A percentile compares a stretch with the other conserved stretches of the same genome.
Evolutionary conservation across 2,113 vertebrate species (phyloP).

Genomic region (Mystacornis crossleyi): DNA sequence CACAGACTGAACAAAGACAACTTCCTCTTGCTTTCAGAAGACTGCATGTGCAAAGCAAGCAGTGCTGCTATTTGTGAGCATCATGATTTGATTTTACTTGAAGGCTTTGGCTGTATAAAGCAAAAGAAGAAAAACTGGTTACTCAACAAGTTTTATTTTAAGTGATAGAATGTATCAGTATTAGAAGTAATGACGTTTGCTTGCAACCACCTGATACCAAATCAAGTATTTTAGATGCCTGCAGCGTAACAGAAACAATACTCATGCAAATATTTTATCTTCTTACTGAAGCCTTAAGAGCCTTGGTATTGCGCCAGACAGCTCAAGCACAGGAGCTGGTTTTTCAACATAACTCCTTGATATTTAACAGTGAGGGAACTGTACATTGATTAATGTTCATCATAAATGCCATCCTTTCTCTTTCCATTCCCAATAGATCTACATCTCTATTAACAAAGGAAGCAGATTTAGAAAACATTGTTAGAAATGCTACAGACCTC

Average conservation of each 20-base stretch:
- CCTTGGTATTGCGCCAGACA: background rate
- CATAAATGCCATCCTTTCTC: background rate
- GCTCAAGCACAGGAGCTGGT: background rate
- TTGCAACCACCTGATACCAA: conserved; percentile 42
- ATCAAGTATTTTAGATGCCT: conserved; percentile 27
- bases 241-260: conserved; percentile 50
- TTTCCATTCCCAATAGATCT: background rate
- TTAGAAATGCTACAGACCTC: background rate
- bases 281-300: background rate
- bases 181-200: conserved; percentile 48
- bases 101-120: background rate
- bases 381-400: background rate
- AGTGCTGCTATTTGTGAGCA: background rate
- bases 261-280: conserved; percentile 57
- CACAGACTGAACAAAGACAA: background rate
- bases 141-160: conserved; percentile 70
- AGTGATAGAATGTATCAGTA: conserved; percentile 41
- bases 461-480: background rate
- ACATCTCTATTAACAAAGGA: background rate
- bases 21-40: background rate
- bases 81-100: background rate
- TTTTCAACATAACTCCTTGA: background rate
- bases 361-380: background rate
- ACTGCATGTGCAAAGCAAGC: background rate
- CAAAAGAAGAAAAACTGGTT: background rate